A percentile compares a stretch with the other conserved stretches of the same genome.
Evolutionary conservation across 2,797 vertebrate species (phyloP).

Genomic region (Pangasius macronema): DNA sequence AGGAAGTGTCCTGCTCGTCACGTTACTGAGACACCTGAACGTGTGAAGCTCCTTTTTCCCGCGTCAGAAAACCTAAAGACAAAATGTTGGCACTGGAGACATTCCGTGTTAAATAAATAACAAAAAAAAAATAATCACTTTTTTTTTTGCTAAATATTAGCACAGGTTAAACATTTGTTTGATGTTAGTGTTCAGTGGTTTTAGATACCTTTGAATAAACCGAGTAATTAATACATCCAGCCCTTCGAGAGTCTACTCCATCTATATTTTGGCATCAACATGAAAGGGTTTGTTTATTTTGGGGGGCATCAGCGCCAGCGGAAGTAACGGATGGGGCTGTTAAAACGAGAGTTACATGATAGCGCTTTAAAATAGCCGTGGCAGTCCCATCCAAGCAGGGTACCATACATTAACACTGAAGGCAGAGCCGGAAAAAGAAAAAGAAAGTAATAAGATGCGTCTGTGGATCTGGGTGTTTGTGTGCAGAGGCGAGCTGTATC

Average conservation of each 20-base stretch:
- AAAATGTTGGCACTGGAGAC: neutral
- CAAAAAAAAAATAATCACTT: neutral
- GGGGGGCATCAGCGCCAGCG: constrained; percentile 35
- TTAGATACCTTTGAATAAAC: constrained; percentile 4
- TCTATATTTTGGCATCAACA: constrained; percentile 39
- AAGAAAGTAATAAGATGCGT: neutral
- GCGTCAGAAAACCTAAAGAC: neutral
- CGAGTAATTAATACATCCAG: constrained; percentile 11
- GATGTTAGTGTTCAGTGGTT: neutral
- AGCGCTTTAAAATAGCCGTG: constrained; percentile 56
- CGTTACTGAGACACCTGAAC: neutral
- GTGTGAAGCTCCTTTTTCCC: neutral
- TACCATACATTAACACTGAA: constrained; percentile 41
- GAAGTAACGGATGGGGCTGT: constrained; percentile 55
- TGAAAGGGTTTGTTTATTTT: constrained; percentile 48
- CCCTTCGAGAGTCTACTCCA: neutral
- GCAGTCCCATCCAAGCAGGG: constrained; percentile 36
- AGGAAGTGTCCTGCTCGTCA: neutral
- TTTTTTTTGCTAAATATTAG: neutral
- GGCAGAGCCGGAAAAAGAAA: neutral
- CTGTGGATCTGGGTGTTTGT: neutral
- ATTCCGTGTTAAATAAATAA: no score
- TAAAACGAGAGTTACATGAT: constrained; percentile 56
- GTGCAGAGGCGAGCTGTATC: neutral
- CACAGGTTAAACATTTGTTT: neutral